phyloP scores from a whole-genome alignment of 2,797 vertebrate species.

The Perodicticus potto region DNA sequence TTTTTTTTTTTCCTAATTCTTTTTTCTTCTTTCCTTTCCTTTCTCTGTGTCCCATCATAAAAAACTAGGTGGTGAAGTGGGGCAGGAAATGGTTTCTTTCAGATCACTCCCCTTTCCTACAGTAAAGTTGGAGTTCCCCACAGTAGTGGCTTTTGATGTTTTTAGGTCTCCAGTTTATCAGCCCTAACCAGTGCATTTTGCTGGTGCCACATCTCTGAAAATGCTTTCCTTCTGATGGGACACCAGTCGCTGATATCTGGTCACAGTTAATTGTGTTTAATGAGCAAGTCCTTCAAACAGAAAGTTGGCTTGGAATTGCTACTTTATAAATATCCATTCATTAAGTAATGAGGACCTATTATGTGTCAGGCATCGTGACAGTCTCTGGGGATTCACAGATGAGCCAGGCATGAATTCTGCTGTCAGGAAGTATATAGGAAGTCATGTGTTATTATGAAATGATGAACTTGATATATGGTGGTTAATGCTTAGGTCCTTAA shows the following conservation, averaged over 20 bases:
- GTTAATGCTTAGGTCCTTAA: background rate
- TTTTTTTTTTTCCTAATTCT: background rate
- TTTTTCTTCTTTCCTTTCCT: background rate
- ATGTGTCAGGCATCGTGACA: background rate
- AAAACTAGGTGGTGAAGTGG: slow-evolving; percentile 38
- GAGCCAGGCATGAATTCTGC: background rate
- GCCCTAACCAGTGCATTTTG: background rate
- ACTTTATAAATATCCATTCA: slow-evolving; percentile 10
- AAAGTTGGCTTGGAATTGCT: slow-evolving; percentile 5
- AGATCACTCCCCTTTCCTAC: slow-evolving; percentile 37
- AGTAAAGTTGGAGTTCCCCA: slow-evolving; percentile 51
- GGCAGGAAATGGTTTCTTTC: slow-evolving; percentile 74
- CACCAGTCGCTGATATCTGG: background rate
- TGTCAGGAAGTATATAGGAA: background rate
- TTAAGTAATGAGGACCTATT: background rate
- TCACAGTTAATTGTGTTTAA: background rate
- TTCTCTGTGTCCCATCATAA: background rate
- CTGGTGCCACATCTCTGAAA: background rate
- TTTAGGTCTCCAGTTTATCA: slow-evolving; percentile 22
- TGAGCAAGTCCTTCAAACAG: background rate
- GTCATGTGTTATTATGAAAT: background rate
- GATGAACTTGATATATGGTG: background rate
- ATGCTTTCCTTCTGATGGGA: background rate
- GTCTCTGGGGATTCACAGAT: background rate
- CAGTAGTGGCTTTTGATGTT: slow-evolving; percentile 51